Percentiles rank a stretch among this genome's conserved stretches.
Evolutionary conservation across 2,888 invertebrate species (phyloP).

Genomic region (Thalpophila matura): DNA sequence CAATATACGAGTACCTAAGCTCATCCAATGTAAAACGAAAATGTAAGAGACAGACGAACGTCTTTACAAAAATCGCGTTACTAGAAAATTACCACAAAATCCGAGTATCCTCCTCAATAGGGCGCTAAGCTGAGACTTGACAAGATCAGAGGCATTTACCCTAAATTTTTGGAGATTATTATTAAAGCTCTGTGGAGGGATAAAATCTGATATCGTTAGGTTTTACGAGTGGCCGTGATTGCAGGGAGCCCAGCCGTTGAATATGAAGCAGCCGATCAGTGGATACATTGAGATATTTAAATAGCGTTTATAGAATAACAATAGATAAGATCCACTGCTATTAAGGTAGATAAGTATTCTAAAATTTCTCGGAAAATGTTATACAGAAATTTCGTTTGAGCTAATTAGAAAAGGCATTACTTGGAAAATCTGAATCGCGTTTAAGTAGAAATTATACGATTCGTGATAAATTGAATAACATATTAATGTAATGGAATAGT

Average conservation of each 20-base stretch:
- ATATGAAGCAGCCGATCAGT: constrained; percentile 65
- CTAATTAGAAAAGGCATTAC: constrained; percentile 8
- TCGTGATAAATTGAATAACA: background rate
- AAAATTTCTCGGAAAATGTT: background rate
- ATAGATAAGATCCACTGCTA: constrained; percentile 17
- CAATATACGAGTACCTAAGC: no score
- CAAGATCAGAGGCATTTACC: constrained; percentile 65
- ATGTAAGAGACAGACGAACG: background rate
- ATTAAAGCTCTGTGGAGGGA: constrained; percentile 68
- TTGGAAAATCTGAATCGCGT: background rate
- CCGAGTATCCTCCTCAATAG: constrained; percentile 56
- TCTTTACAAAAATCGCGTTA: constrained; percentile 39
- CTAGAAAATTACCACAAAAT: constrained; percentile 55
- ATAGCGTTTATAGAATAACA: constrained; percentile 43
- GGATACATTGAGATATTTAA: constrained; percentile 54
- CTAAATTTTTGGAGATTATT: constrained; percentile 67
- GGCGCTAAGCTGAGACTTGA: constrained; percentile 63
- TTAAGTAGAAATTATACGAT: background rate
- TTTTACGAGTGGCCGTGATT: constrained; percentile 74
- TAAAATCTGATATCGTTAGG: constrained; percentile 71
- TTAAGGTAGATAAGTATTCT: constrained; percentile 24
- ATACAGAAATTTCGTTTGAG: background rate
- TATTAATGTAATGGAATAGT: no score
- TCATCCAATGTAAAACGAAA: background rate
- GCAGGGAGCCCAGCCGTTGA: constrained; percentile 58